Evolutionary conservation across 1,140 invertebrate genomes (phyloP).

Genomic region (Euwallacea similis): DNA sequence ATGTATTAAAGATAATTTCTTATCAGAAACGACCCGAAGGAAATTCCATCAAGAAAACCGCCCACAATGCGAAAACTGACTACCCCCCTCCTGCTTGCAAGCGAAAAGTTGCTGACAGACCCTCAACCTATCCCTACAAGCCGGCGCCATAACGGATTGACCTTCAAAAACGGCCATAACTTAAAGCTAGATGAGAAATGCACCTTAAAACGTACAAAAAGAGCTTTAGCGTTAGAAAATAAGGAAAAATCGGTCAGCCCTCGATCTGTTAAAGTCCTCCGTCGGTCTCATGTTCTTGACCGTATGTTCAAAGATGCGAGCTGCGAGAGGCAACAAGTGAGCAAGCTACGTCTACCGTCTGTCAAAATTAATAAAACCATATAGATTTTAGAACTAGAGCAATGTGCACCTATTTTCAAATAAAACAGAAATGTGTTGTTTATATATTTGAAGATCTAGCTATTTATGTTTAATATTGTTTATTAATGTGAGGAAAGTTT

Average conservation of each 20-base stretch:
- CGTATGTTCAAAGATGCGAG: conserved; percentile 34
- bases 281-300: conserved; percentile 41
- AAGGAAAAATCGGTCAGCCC: conserved; percentile 48
- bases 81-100: conserved; percentile 24
- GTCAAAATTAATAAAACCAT: conserved; percentile 45
- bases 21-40: conserved; percentile 49
- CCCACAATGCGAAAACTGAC: conserved; percentile 36
- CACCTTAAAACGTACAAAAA: conserved; percentile 47
- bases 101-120: conserved; percentile 34
- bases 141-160: conserved; percentile 27
- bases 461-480: conserved; percentile 3
- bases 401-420: neutral
- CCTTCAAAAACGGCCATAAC: conserved; percentile 31
- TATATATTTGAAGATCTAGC: neutral
- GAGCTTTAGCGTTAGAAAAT: conserved; percentile 46
- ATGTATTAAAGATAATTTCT: conserved; percentile 41
- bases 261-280: conserved; percentile 49
- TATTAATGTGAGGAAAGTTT: neutral
- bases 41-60: conserved; percentile 35
- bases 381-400: conserved; percentile 29
- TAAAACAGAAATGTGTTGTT: neutral
- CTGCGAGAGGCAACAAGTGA: conserved; percentile 30
- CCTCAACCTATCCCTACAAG: conserved; percentile 29
- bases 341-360: conserved; percentile 41
- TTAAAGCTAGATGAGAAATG: conserved; percentile 32